Evolutionary conservation across 1,140 invertebrate species (phyloP).

Genomic region (Reticulitermes speratus): DNA sequence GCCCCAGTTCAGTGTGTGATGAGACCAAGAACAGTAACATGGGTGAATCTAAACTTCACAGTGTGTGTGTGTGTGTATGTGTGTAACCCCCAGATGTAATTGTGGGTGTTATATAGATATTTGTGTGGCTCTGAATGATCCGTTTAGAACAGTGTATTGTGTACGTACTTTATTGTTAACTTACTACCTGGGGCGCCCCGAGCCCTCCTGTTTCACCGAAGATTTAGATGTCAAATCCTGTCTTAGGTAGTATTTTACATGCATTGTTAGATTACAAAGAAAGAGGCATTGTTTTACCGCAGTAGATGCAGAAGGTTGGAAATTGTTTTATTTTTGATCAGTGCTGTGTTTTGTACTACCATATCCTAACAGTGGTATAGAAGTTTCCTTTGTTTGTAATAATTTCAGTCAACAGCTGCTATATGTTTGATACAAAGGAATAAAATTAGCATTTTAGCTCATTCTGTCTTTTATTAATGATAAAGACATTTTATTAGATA

Average conservation of each 20-base stretch:
- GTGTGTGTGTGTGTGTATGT: not conserved
- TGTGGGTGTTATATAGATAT: not conserved
- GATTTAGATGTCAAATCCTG: constrained; percentile 5
- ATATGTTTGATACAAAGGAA: constrained; percentile 17
- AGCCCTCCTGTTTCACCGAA: not conserved
- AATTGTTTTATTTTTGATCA: constrained; percentile 4
- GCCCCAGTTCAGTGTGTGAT: constrained; percentile 13
- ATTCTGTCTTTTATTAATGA: not conserved
- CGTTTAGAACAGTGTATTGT: constrained; percentile 1
- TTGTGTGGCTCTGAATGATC: not conserved
- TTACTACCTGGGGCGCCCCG: not conserved
- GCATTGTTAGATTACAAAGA: not conserved
- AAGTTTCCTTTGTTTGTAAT: constrained; percentile 9
- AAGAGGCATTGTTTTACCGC: constrained; percentile 3
- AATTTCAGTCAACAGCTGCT: constrained; percentile 8
- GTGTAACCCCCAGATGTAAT: not conserved
- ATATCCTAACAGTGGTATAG: not conserved
- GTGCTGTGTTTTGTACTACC: constrained; percentile 10
- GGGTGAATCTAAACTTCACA: not conserved
- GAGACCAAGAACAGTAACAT: constrained; percentile 11
- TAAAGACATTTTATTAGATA: constrained; percentile 16
- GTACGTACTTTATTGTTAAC: constrained; percentile 2
- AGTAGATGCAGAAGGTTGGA: not conserved
- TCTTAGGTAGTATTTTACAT: constrained; percentile 2
- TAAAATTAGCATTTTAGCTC: constrained; percentile 19